Evolutionary conservation across 1,140 invertebrate genomes (phyloP).

Genomic region (Portunus trituberculatus): DNA sequence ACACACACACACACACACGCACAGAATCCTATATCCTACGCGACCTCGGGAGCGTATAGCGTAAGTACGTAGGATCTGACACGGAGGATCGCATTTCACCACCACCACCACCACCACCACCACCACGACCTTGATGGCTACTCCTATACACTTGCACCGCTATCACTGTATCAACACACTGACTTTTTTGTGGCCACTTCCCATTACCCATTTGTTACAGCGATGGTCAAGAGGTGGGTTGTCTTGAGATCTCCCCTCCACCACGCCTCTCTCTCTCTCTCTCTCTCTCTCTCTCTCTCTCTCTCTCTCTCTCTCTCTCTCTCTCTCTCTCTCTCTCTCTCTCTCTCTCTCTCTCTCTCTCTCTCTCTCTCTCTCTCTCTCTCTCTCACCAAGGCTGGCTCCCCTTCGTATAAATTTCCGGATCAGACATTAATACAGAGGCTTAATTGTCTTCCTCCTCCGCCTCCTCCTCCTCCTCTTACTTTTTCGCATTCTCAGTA

Average conservation of each 20-base stretch:
- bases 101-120: neutral
- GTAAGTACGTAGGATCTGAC: no score
- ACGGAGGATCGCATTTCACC: neutral
- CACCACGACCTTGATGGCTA: neutral
- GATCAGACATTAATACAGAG: conserved; percentile 11
- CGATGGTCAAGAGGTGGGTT: no score
- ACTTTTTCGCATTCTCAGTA: no score
- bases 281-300: neutral
- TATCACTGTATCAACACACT: neutral
- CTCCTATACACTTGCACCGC: neutral
- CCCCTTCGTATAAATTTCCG: conserved; percentile 1
- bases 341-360: conserved; percentile 2
- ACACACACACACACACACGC: no score
- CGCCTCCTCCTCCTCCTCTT: neutral
- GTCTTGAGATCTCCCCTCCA: neutral
- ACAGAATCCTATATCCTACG: no score
- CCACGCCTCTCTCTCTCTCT: neutral
- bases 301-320: neutral
- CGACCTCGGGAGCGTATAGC: no score
- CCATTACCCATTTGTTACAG: no score
- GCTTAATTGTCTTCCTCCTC: neutral
- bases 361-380: neutral
- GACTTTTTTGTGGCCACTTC: no score
- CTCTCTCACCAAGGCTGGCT: neutral
- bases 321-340: neutral